These are phyloP conservation scores for Baryphthengus martii DNA, from an alignment of 2,113 vertebrate genomes.

Conservation along the genomic window DNA sequence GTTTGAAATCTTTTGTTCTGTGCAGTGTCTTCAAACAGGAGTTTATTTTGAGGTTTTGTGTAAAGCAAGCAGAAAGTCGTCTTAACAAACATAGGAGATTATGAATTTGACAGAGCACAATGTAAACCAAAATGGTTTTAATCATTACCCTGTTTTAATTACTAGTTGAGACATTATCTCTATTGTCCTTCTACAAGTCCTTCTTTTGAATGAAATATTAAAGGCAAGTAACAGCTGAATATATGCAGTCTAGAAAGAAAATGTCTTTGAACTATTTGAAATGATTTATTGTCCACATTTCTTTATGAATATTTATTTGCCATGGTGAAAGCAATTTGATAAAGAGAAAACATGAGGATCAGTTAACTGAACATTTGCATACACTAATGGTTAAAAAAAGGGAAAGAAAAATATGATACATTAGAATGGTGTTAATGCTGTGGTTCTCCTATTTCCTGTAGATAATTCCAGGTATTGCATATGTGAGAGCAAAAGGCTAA, in stretches of 20 bases:
- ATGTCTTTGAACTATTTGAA: constrained; percentile 66
- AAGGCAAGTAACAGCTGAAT: constrained; percentile 61
- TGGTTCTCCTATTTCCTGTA: background rate
- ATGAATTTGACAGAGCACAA: constrained; percentile 30
- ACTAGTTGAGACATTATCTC: constrained; percentile 63
- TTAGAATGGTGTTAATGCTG: constrained; percentile 9
- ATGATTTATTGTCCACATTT: constrained; percentile 67
- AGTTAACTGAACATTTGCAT: constrained; percentile 67
- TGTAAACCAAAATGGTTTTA: constrained; percentile 47
- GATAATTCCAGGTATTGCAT: background rate
- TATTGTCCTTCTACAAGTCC: constrained; percentile 64
- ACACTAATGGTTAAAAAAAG: constrained; percentile 25
- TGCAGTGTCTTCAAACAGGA: background rate
- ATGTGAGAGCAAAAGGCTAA: background rate
- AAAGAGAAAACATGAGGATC: constrained; percentile 61
- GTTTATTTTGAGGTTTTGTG: constrained; percentile 28
- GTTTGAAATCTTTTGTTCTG: background rate
- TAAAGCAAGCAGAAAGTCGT: constrained; percentile 33
- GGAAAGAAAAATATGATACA: background rate
- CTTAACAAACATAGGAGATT: constrained; percentile 15
- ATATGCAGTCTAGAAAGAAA: constrained; percentile 55
- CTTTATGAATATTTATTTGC: constrained; percentile 74
- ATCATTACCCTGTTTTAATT: constrained; percentile 64
- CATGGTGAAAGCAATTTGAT: constrained; percentile 63
- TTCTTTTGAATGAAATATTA: constrained; percentile 65